Evolutionary conservation across 2,113 vertebrate species (phyloP), one percentile per base, ranked within the genome.

Genomic region (Eudyptes chrysolophus): DNA sequence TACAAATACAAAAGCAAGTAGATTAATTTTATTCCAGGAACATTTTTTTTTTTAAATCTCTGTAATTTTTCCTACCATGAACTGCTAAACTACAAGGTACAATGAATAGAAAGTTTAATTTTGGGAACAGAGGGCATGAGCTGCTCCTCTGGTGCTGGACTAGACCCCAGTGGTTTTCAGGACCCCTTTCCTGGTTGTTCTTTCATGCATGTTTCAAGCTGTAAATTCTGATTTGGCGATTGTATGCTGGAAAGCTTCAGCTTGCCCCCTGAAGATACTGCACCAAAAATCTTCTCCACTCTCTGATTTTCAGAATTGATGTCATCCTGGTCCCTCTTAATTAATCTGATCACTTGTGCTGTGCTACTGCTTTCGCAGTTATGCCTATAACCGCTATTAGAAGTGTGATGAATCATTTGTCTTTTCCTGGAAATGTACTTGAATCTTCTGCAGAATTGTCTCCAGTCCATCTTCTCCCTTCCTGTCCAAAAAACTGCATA

Each of bases 381-480:
- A 75, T 90, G 64, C 51, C 87, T 94, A 74, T 57, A 89, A 84
- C 57, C 1, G 2, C 77, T 80, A 48, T 72, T 79, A 92, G 72
- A 70, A 69, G 36, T 20, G 24, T 46, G 78, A 94, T 70, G 93
- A 92, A 90, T 94, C 71, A 85, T 76, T 88, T 91, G 15, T 91
- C 72, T 97, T 96, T 97, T 96, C 89, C 90, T 96, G 74, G 90
- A 93, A 96, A 75, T 54, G 51, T 72, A 75, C 92, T 93, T 89
- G 69, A 94, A 74, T 68, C 58, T 91, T 94, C 82, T 38, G 42
- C 27, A 76, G 81, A 95, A 89, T 64, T 92, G 81, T 85, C 58
- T 94, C 66, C 55, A 81, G 40, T 70, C 84, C 89, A 90, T 94
- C 80, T 90, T 95, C 69, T 94, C 71, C 55, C 71, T 68, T 92